These are phyloP conservation scores for Irena cyanogastra DNA, from an alignment of 2,113 vertebrate species.

Conservation along the genomic window DNA sequence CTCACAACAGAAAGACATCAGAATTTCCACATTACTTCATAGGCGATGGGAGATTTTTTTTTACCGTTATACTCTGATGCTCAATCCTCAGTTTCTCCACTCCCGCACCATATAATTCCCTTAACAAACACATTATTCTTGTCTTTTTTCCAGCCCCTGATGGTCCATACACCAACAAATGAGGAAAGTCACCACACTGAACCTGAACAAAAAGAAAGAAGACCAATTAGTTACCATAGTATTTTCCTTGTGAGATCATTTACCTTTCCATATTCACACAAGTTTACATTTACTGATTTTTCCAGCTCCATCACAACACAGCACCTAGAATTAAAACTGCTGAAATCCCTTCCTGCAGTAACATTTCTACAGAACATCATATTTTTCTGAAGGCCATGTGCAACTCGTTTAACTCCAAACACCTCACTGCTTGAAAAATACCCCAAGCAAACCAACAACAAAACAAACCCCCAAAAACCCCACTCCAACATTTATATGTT, in stretches of 20 bases:
- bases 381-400: background rate
- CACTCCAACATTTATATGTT: background rate
- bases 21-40: background rate
- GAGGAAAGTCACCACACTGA: slow-evolving; percentile 94
- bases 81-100: slow-evolving; percentile 97
- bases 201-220: slow-evolving; percentile 72
- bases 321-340: background rate
- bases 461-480: background rate
- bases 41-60: background rate
- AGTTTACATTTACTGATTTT: background rate
- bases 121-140: slow-evolving; percentile 93
- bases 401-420: background rate
- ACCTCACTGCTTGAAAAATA: background rate
- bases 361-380: accelerated
- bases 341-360: background rate
- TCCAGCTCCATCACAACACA: background rate
- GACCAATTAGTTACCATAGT: background rate
- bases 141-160: slow-evolving; percentile 98
- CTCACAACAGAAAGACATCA: background rate
- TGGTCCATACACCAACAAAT: slow-evolving; percentile 92
- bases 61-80: slow-evolving; percentile 92
- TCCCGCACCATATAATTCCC: slow-evolving; percentile 90
- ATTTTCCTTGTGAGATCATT: background rate
- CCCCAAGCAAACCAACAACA: background rate
- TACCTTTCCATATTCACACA: background rate